Evolutionary conservation across 1,140 invertebrate species (phyloP).

Genomic region (Alviniconcha marisindica): DNA sequence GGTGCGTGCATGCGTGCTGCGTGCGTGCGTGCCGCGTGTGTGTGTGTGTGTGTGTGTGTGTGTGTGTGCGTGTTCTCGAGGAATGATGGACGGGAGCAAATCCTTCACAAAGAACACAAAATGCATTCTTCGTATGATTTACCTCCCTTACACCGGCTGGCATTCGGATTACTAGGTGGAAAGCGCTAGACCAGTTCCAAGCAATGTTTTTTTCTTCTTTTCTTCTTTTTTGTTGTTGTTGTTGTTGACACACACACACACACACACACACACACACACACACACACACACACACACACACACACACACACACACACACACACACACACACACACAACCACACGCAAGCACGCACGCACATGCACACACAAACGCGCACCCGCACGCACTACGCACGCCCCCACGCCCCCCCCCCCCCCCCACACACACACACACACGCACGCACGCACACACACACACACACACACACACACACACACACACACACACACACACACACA

Average conservation of each 20-base stretch:
- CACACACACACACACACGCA: not conserved
- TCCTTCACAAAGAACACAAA: no score
- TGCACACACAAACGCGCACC: not conserved
- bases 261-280: not conserved
- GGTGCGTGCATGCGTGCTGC: no score
- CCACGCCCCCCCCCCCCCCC: not conserved
- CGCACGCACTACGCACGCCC: not conserved
- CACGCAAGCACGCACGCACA: not conserved
- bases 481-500: conserved; percentile 6
- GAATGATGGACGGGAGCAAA: no score
- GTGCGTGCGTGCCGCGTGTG: no score
- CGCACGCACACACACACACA: conserved; percentile 1
- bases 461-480: not conserved
- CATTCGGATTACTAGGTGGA: no score
- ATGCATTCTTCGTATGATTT: no score
- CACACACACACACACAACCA: conserved; percentile 1
- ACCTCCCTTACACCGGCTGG: no score
- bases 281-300: not conserved
- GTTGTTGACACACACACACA: not conserved
- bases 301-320: not conserved
- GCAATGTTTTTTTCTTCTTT: no score
- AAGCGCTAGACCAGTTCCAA: no score
- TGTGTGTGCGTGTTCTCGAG: no score
- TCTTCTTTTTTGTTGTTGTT: not conserved
- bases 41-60: no score